Evolutionary conservation across 2,888 invertebrate species (phyloP).

Genomic region (Ophioninae sp.): DNA sequence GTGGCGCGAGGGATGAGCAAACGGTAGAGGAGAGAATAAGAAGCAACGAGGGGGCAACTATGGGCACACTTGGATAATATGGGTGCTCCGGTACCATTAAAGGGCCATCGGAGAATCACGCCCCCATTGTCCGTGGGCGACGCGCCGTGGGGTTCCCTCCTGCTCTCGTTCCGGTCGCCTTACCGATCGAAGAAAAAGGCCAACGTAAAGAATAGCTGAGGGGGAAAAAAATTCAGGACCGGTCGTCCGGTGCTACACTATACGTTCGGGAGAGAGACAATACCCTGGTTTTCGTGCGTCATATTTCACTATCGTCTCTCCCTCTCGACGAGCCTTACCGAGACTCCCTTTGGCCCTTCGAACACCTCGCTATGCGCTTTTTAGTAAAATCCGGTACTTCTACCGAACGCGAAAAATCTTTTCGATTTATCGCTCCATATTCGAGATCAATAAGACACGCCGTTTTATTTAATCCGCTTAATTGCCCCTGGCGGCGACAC

Average conservation of each 20-base stretch:
- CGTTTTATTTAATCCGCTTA: neutral
- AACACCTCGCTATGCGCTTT: conserved; percentile 32
- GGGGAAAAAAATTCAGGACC: conserved; percentile 24
- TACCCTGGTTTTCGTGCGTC: conserved; percentile 71
- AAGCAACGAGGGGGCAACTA: conserved; percentile 43
- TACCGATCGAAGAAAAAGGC: conserved; percentile 41
- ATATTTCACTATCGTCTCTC: conserved; percentile 75
- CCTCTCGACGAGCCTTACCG: neutral
- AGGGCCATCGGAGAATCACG: conserved; percentile 74
- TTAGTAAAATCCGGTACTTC: neutral
- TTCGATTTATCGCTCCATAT: neutral
- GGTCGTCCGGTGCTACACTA: conserved; percentile 43
- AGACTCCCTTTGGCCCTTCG: conserved; percentile 8
- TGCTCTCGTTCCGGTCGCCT: conserved; percentile 43
- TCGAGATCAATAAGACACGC: neutral
- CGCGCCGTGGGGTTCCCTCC: conserved; percentile 53
- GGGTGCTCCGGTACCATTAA: conserved; percentile 74
- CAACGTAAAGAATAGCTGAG: conserved; percentile 12
- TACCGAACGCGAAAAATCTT: neutral
- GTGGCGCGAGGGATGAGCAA: conserved; percentile 55
- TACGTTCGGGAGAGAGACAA: conserved; percentile 73
- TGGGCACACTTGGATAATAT: conserved; percentile 44
- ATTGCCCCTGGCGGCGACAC: neutral
- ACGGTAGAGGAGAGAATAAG: conserved; percentile 40
- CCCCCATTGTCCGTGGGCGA: conserved; percentile 72